phyloP scores from a whole-genome alignment of 92 coral and sea anemone species.

The Epizoanthus rinbou region DNA sequence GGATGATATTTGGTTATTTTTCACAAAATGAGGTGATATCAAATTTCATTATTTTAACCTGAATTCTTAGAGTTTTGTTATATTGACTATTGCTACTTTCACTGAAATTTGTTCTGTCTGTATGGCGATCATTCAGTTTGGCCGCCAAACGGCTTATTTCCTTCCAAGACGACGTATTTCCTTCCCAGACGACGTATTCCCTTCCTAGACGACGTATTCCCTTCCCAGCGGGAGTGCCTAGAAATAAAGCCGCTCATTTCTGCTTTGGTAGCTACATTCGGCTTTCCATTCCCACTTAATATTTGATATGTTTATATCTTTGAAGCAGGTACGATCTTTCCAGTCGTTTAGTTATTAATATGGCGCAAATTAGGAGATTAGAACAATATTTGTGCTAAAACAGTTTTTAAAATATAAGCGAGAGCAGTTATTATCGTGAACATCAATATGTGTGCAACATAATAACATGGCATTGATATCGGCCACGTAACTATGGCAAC shows the following conservation, averaged over 20 bases:
- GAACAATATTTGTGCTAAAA: neutral
- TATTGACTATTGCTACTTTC: too few relatives aligned
- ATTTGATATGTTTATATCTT: slow-evolving; percentile 5
- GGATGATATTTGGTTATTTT: too few relatives aligned
- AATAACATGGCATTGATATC: too few relatives aligned
- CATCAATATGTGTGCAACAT: too few relatives aligned
- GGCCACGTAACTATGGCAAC: neutral
- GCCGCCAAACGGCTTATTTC: too few relatives aligned
- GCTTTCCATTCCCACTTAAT: neutral
- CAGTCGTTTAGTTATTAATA: slow-evolving; percentile 13
- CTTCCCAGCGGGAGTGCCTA: neutral
- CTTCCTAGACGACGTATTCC: neutral
- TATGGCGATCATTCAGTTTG: too few relatives aligned
- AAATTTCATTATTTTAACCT: too few relatives aligned
- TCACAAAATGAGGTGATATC: too few relatives aligned
- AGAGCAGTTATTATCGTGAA: neutral
- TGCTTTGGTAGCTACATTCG: neutral
- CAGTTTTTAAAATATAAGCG: neutral
- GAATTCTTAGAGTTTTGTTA: too few relatives aligned
- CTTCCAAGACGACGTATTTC: too few relatives aligned
- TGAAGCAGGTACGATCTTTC: slow-evolving; percentile 1
- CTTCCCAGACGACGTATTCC: too few relatives aligned
- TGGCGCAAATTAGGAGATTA: neutral
- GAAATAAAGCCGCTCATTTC: neutral
- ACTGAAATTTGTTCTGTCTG: too few relatives aligned